These are phyloP conservation scores for Salvelinus sp. DNA, from an alignment of 2,113 vertebrate genomes.

Conservation along the genomic window DNA sequence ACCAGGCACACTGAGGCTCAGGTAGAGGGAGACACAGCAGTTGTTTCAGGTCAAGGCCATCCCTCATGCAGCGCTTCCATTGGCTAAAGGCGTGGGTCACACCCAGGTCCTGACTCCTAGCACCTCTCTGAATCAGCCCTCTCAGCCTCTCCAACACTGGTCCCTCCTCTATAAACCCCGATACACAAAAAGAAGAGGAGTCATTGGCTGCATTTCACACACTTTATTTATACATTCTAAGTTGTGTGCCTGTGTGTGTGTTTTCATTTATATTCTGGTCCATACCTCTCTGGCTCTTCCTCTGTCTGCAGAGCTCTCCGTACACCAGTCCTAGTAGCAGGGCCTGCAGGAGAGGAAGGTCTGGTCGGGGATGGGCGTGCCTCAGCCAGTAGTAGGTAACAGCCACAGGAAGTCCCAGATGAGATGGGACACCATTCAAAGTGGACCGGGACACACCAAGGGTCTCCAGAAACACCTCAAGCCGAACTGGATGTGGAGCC, in stretches of 20 bases:
- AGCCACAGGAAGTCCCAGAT: too few relatives aligned
- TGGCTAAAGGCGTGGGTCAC: slow-evolving; percentile 71
- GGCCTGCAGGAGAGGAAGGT: too few relatives aligned
- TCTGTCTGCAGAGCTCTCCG: slow-evolving; percentile 58
- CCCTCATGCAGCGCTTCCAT: slow-evolving; percentile 85
- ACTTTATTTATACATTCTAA: background rate
- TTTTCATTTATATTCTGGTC: background rate
- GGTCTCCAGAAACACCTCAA: too few relatives aligned
- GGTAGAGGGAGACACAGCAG: slow-evolving; percentile 79
- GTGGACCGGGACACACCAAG: too few relatives aligned
- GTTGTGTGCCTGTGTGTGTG: background rate
- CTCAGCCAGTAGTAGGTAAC: too few relatives aligned
- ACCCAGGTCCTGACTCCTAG: too few relatives aligned
- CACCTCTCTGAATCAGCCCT: too few relatives aligned
- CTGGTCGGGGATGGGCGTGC: too few relatives aligned
- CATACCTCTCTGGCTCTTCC: background rate
- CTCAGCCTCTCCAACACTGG: too few relatives aligned
- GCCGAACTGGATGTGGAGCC: too few relatives aligned
- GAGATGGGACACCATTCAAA: too few relatives aligned
- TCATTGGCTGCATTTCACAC: background rate
- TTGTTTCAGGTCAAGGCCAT: slow-evolving; percentile 80
- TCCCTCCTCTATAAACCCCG: too few relatives aligned
- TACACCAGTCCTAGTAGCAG: slow-evolving; percentile 65
- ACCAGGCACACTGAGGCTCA: slow-evolving; percentile 81
- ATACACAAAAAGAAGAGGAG: background rate